These are phyloP conservation scores for Caenorhabditis sp. DNA, from an alignment of 2,888 invertebrate genomes.

Conservation along the genomic window DNA sequence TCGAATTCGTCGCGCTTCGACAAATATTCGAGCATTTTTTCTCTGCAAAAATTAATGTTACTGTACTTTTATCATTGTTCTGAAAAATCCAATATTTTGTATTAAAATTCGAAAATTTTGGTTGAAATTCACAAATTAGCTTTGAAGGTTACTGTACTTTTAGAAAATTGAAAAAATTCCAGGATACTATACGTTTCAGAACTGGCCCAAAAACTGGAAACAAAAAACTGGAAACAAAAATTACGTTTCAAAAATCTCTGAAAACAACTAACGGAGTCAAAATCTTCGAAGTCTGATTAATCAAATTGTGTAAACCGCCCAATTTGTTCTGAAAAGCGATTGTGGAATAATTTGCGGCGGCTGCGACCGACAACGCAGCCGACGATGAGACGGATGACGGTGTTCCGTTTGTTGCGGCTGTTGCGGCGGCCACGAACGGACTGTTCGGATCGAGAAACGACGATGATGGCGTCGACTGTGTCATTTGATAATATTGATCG, in stretches of 20 bases:
- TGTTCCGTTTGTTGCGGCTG: not conserved
- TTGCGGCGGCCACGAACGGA: not conserved
- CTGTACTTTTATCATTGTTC: no score
- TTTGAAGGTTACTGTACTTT: no score
- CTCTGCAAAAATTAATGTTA: slow-evolving; percentile 75
- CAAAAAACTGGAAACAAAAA: no score
- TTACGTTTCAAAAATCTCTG: not conserved
- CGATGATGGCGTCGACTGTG: slow-evolving; percentile 33
- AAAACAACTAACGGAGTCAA: slow-evolving; percentile 5
- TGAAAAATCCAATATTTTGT: no score
- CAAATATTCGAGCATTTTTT: slow-evolving; percentile 95
- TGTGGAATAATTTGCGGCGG: not conserved
- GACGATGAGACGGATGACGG: not conserved
- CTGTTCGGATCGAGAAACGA: slow-evolving; percentile 29
- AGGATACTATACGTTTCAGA: no score
- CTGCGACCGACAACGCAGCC: not conserved
- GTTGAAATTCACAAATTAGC: no score
- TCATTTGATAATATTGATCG: slow-evolving; percentile 36
- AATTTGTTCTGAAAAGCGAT: slow-evolving; percentile 30
- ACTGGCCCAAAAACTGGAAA: no score
- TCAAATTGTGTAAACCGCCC: slow-evolving; percentile 16
- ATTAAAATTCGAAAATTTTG: no score
- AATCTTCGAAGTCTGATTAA: slow-evolving; percentile 9
- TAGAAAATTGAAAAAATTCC: no score
- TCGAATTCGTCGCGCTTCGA: slow-evolving; percentile 61